phyloP scores from a whole-genome alignment of 1,140 invertebrate genomes.

The Heliconius melpomene region DNA sequence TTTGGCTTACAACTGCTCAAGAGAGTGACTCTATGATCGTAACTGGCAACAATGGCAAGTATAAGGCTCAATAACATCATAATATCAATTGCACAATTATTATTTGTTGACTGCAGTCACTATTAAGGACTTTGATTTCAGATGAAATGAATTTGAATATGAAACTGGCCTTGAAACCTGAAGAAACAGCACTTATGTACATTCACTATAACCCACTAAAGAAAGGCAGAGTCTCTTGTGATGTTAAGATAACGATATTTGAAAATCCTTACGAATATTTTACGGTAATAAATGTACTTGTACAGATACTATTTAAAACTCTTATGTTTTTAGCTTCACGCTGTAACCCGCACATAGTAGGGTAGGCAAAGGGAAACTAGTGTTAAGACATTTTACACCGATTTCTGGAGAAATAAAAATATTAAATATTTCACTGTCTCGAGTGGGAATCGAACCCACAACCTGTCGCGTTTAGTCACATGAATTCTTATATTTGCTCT shows the following conservation, averaged over 20 bases:
- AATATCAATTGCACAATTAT: neutral
- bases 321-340: neutral
- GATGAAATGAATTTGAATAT: slow-evolving; percentile 49
- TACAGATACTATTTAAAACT: neutral
- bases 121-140: slow-evolving; percentile 32
- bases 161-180: slow-evolving; percentile 54
- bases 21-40: slow-evolving; percentile 48
- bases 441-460: too few species aligned
- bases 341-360: neutral
- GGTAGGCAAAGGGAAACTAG: too few species aligned
- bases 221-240: slow-evolving; percentile 61
- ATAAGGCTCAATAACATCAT: neutral
- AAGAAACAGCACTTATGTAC: slow-evolving; percentile 51
- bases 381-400: too few species aligned
- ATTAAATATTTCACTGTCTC: too few species aligned
- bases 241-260: slow-evolving; percentile 62
- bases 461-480: too few species aligned
- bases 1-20: slow-evolving; percentile 56
- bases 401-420: too few species aligned
- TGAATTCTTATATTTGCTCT: too few species aligned
- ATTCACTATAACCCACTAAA: slow-evolving; percentile 63
- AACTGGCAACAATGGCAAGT: slow-evolving; percentile 47
- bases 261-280: slow-evolving; percentile 72
- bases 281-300: slow-evolving; percentile 45
- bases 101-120: neutral